Percentiles rank a stretch among this genome's conserved stretches.
These are phyloP conservation scores for Hololepta plana DNA, from an alignment of 2,888 invertebrate genomes.

Conservation along the genomic window DNA sequence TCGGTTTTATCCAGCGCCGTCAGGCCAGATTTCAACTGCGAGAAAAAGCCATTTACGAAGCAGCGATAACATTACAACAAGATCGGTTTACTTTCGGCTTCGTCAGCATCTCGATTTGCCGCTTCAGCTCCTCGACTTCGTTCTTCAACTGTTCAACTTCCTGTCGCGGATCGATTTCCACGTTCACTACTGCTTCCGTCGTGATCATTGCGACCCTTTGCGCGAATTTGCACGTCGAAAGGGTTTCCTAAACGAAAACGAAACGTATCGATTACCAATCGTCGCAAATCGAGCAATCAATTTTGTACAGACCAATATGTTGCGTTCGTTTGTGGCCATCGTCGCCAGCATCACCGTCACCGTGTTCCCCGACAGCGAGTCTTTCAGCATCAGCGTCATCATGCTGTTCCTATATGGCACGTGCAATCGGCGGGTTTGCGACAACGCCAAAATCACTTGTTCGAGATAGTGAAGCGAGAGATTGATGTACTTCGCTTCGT, in stretches of 20 bases:
- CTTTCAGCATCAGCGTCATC: conserved; percentile 32
- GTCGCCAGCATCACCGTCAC: conserved; percentile 35
- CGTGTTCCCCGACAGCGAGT: conserved; percentile 35
- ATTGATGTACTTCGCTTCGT: conserved; percentile 35
- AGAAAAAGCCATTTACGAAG: neutral
- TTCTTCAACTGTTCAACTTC: conserved; percentile 26
- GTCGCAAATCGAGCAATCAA: too few species aligned
- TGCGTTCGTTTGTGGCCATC: conserved; percentile 15
- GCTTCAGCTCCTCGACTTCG: conserved; percentile 24
- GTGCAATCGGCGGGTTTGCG: conserved; percentile 22
- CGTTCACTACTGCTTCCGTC: conserved; percentile 27
- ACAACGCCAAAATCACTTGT: conserved; percentile 28
- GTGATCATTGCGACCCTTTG: conserved; percentile 32
- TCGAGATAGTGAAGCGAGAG: conserved; percentile 35
- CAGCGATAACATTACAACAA: conserved; percentile 1
- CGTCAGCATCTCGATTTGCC: neutral
- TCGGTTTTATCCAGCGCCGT: too few species aligned
- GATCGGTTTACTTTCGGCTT: too few species aligned
- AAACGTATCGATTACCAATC: neutral
- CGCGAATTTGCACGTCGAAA: conserved; percentile 35
- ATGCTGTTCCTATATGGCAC: conserved; percentile 33
- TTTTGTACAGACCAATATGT: conserved; percentile 15
- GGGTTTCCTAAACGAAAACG: conserved; percentile 32
- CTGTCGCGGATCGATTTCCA: conserved; percentile 23
- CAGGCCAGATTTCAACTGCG: too few species aligned